Evolutionary conservation across 2,113 vertebrate species (phyloP), one percentile per base, ranked within the genome.

Genomic region (Amblyopsis rosae): DNA sequence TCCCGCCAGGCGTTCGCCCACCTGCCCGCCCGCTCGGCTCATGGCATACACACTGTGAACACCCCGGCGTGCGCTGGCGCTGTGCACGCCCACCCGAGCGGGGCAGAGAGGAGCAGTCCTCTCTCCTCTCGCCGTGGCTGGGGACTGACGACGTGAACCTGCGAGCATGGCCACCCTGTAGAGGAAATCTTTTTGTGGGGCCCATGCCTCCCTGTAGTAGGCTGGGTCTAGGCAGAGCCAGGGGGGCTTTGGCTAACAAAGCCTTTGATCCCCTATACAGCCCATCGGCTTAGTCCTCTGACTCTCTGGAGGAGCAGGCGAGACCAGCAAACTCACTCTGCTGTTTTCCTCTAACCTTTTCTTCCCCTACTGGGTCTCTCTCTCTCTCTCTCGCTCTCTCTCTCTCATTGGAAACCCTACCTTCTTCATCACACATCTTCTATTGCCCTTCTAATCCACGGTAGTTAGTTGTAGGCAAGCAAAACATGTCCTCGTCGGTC

Each of bases 221-320:
- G 77, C 70, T 86, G 72, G 76, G 79, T 16, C 4, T 77, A 90
- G 81, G 77, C 79, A 13, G 72, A 88, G 85, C 85, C 78, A 67
- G 82, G 82, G 84, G 15, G 80, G 83, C 82, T 90, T 86, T 88
- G 86, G 86, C 88, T 80, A 86, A 90, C 88, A 91, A 91, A 91
- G 87, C 90, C 83, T 90, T 90, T 91, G 86, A 90, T 90, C 88
- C 87, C 4, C 76, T 70, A 76, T 85, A 84, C 79, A 87, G 83
- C 81, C 80, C 76, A 84, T 58, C 78, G 73, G 80, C 76, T 84
- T 81, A 78, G 87, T 88, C 84, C 90, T 89, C 86, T 87, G 69
- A 59, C 59, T 77, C 72, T 83, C 79, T 73, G 62, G 4, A 55
- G 79, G 70, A 65, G 64, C 63, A 67, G 58, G 65, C 35, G 64